These are phyloP conservation scores for Stenodema calcarata DNA, from an alignment of 2,888 invertebrate genomes.

Conservation along the genomic window DNA sequence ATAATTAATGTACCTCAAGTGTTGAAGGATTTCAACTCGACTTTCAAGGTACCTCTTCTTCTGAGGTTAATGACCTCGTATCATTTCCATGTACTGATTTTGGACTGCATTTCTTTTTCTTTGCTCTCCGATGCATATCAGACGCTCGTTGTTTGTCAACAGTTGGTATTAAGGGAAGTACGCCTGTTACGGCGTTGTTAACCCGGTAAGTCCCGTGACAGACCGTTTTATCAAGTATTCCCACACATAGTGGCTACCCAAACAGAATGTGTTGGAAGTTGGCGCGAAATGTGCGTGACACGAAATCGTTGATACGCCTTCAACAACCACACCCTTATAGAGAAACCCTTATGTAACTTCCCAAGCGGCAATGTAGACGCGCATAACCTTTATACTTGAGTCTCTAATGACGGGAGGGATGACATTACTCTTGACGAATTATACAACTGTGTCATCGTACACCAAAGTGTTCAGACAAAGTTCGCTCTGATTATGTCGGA, in stretches of 20 bases:
- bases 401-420: conserved; percentile 9
- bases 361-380: not conserved
- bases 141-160: too few relatives aligned
- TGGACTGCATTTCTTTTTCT: too few relatives aligned
- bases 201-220: not conserved
- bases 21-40: too few relatives aligned
- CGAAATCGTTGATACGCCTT: not conserved
- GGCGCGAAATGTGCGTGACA: not conserved
- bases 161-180: not conserved
- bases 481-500: not conserved
- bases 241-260: not conserved
- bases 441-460: conserved; percentile 3
- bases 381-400: not conserved
- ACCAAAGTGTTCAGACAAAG: not conserved
- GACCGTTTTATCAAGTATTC: not conserved
- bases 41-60: too few relatives aligned
- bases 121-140: too few relatives aligned
- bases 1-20: too few relatives aligned
- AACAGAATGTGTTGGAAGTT: not conserved
- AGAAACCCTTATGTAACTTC: not conserved
- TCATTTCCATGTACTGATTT: too few relatives aligned
- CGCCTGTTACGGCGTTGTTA: not conserved
- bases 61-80: too few relatives aligned
- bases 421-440: conserved; percentile 24
- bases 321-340: not conserved